Evolutionary conservation across 1,140 invertebrate genomes (phyloP).

Genomic region (Drosophila lacertosa): DNA sequence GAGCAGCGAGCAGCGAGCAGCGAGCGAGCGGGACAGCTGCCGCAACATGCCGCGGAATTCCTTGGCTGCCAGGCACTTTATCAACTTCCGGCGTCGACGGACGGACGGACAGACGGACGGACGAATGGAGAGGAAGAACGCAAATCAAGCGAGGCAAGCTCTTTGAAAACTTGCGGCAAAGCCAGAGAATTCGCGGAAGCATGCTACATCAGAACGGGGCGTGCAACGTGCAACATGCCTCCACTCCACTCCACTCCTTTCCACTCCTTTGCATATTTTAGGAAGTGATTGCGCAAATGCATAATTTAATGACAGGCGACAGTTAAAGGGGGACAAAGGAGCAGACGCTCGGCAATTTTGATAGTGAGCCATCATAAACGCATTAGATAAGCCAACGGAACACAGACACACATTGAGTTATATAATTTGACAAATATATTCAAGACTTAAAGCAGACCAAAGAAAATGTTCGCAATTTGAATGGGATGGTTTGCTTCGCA

Average conservation of each 20-base stretch:
- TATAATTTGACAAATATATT: constrained; percentile 12
- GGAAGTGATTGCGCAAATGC: constrained; percentile 79
- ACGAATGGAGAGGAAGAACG: constrained; percentile 32
- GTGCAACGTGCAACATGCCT: constrained; percentile 46
- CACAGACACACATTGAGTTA: not conserved
- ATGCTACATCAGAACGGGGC: constrained; percentile 62
- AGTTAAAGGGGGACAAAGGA: not conserved
- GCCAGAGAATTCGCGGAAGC: constrained; percentile 46
- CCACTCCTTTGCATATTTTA: constrained; percentile 70
- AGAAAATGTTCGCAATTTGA: not conserved
- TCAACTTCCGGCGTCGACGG: constrained; percentile 72
- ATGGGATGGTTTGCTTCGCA: too few relatives aligned
- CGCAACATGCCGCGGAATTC: constrained; percentile 65
- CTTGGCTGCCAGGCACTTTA: constrained; percentile 72
- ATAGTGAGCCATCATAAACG: constrained; percentile 21
- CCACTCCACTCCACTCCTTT: not conserved
- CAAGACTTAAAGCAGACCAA: not conserved
- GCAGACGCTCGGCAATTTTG: constrained; percentile 17
- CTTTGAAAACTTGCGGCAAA: constrained; percentile 50
- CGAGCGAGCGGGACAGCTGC: not conserved
- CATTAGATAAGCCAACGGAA: not conserved
- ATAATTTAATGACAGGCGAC: constrained; percentile 76
- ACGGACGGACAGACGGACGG: not conserved
- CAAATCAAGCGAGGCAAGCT: constrained; percentile 70
- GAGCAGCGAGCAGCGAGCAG: constrained; percentile 13